A percentile compares a stretch with the other conserved stretches of the same genome.
Conservation (phyloP, 2,797 vertebrate species). For the Podarcis siculus region DNA sequence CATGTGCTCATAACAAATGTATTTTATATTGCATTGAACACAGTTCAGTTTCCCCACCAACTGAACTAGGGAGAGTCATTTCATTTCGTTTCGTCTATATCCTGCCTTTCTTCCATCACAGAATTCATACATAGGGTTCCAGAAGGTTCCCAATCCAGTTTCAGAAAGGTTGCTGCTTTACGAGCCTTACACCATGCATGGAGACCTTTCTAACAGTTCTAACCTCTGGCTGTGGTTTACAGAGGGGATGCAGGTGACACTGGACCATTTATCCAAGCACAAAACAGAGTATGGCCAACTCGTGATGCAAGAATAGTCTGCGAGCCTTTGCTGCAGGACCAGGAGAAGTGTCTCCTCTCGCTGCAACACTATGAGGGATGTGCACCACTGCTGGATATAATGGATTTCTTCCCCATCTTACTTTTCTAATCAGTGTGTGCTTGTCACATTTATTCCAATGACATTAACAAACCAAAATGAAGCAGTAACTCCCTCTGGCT, state of each 20-base stretch:
- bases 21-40: not conserved
- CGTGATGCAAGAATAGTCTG: not conserved
- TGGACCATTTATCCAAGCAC: not conserved
- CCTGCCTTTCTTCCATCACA: not conserved
- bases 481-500: conserved; percentile 69
- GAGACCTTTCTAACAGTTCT: not conserved
- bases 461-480: conserved; percentile 58
- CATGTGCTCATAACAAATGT: not conserved
- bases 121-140: not conserved
- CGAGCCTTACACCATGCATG: not conserved
- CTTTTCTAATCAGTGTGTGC: conserved; percentile 29
- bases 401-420: conserved; percentile 32
- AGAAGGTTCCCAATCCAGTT: not conserved
- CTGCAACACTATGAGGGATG: not conserved
- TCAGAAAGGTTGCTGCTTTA: not conserved
- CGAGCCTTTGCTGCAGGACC: not conserved
- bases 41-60: not conserved
- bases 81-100: not conserved
- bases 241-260: not conserved
- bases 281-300: not conserved
- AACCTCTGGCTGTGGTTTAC: not conserved
- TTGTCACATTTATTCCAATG: conserved; percentile 37
- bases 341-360: not conserved
- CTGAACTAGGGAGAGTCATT: not conserved
- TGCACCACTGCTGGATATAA: not conserved